Evolutionary conservation across 2,113 vertebrate genomes (phyloP).

Genomic region (Chaetodon auriga): DNA sequence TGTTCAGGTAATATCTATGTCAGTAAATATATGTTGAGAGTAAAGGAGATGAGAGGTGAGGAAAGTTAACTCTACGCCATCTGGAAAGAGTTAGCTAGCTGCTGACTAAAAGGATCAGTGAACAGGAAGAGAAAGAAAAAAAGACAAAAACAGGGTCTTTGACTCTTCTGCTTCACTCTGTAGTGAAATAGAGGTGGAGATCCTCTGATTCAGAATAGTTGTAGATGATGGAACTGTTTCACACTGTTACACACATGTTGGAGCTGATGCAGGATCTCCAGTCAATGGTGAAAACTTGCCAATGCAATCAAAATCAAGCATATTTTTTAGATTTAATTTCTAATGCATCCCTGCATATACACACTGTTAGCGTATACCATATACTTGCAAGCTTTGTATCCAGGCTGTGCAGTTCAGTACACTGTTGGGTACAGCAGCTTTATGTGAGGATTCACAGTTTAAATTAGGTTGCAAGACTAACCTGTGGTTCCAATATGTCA

Average conservation of each 20-base stretch:
- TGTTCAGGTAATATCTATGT: background rate
- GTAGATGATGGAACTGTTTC: background rate
- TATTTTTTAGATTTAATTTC: too few species aligned
- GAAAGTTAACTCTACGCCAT: slow-evolving; percentile 52
- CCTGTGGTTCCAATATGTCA: background rate
- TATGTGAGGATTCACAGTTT: too few species aligned
- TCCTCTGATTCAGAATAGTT: background rate
- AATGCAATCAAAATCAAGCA: too few species aligned
- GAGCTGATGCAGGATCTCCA: background rate
- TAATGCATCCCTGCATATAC: background rate
- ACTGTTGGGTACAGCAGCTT: too few species aligned
- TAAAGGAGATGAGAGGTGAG: slow-evolving; percentile 1
- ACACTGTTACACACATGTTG: background rate
- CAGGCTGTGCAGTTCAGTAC: background rate
- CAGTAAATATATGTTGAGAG: background rate
- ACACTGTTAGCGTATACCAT: background rate
- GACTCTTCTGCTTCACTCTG: background rate
- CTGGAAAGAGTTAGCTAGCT: slow-evolving; percentile 68
- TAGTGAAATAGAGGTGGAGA: background rate
- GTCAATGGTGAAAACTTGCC: background rate
- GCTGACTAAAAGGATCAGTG: slow-evolving; percentile 62
- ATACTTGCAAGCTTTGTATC: background rate
- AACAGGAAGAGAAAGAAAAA: slow-evolving; percentile 1
- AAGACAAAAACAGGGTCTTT: background rate
- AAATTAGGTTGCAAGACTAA: background rate